These are phyloP conservation scores for Drosophila sordidula DNA, from an alignment of 2,888 invertebrate species.

Conservation along the genomic window DNA sequence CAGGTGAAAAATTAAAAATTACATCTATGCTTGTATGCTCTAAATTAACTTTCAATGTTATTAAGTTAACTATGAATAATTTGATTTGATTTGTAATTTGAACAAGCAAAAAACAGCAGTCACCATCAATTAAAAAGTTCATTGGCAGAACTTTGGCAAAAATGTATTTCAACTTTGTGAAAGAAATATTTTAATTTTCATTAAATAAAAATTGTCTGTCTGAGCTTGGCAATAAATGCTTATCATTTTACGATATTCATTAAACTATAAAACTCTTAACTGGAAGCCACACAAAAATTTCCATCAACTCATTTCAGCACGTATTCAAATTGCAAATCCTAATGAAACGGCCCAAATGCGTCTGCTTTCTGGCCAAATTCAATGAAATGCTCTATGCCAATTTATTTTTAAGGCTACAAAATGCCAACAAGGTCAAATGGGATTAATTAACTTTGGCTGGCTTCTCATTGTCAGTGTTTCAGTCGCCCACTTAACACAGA, in stretches of 20 bases:
- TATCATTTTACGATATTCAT: background rate
- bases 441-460: conserved; percentile 46
- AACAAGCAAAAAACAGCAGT: no score
- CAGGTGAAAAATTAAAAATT: no score
- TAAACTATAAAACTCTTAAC: conserved; percentile 9
- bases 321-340: conserved; percentile 10
- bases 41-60: no score
- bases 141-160: no score
- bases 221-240: no score
- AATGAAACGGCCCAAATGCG: conserved; percentile 4
- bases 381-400: conserved; percentile 21
- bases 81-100: no score
- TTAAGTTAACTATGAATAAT: no score
- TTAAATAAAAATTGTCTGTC: background rate
- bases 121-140: no score
- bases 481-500: conserved; percentile 10
- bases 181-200: no score
- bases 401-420: conserved; percentile 36
- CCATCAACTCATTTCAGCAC: background rate
- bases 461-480: conserved; percentile 27
- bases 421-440: conserved; percentile 46
- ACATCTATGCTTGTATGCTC: no score
- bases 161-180: no score
- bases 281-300: background rate
- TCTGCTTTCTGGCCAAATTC: conserved; percentile 10